These are phyloP conservation scores for Scolanthus callimorphus DNA, from an alignment of 92 coral and sea anemone species.

Conservation along the genomic window DNA sequence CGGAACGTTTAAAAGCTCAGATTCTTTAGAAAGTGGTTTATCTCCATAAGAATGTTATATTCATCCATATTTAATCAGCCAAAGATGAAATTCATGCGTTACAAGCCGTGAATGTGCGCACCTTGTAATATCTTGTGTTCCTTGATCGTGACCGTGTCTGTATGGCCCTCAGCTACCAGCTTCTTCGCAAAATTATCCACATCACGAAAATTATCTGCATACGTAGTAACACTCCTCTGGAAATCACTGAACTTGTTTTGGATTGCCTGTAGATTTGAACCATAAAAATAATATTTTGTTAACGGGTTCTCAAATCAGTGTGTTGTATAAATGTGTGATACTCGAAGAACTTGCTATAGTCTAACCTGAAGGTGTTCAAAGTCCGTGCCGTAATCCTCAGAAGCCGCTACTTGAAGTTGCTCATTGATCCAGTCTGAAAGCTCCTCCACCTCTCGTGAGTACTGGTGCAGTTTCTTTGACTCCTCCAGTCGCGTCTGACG, in stretches of 20 bases:
- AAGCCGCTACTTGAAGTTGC: slow-evolving; percentile 79
- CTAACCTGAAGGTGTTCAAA: slow-evolving; percentile 91
- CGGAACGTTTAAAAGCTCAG: too few relatives aligned
- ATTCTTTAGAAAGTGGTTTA: too few relatives aligned
- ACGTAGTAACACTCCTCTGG: slow-evolving; percentile 57
- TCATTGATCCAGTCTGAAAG: slow-evolving; percentile 91
- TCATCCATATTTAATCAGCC: too few relatives aligned
- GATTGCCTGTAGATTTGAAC: too few relatives aligned
- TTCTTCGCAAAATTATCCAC: slow-evolving; percentile 89
- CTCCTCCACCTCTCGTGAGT: slow-evolving; percentile 87
- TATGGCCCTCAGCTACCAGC: slow-evolving; percentile 93
- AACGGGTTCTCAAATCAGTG: too few relatives aligned
- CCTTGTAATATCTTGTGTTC: slow-evolving; percentile 92
- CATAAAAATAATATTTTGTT: too few relatives aligned
- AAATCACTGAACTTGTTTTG: slow-evolving; percentile 89
- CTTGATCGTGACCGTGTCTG: slow-evolving; percentile 83
- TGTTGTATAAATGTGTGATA: too few relatives aligned
- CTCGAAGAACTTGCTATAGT: too few relatives aligned
- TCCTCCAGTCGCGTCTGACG: slow-evolving; percentile 81
- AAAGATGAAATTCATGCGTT: too few relatives aligned
- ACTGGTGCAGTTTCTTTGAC: slow-evolving; percentile 84
- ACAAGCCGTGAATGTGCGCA: too few relatives aligned
- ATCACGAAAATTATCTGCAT: slow-evolving; percentile 69
- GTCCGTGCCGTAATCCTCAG: slow-evolving; percentile 97
- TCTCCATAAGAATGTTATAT: too few relatives aligned